Percentiles rank a stretch among this genome's conserved stretches.
Evolutionary conservation across 2,888 invertebrate genomes (phyloP).

Genomic region (Drosophila rellima): DNA sequence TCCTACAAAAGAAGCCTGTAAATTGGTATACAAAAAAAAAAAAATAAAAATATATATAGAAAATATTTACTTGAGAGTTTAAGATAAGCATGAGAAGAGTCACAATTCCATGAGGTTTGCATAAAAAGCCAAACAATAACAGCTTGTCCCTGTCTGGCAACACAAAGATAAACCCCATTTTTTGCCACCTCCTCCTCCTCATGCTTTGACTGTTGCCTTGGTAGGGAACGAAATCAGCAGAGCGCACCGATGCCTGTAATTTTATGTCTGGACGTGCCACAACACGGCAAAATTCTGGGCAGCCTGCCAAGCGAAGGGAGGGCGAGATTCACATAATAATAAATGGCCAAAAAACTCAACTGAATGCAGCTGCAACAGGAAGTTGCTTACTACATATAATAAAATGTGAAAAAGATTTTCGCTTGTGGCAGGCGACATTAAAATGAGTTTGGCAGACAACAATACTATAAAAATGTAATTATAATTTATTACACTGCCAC

Average conservation of each 20-base stretch:
- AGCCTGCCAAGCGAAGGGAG: constrained; percentile 16
- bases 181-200: not conserved
- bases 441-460: constrained; percentile 12
- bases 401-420: constrained; percentile 14
- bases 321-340: constrained; percentile 24
- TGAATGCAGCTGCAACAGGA: constrained; percentile 42
- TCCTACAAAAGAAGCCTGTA: constrained; percentile 11
- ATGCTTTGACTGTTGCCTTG: not conserved
- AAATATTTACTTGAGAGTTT: constrained; percentile 11
- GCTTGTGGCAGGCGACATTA: constrained; percentile 1
- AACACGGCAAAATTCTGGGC: constrained; percentile 31
- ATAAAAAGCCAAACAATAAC: constrained; percentile 29
- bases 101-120: constrained; percentile 11
- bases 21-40: constrained; percentile 14
- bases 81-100: constrained; percentile 12
- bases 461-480: constrained; percentile 14
- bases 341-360: constrained; percentile 38
- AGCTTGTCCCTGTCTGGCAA: constrained; percentile 27
- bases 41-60: constrained; percentile 12
- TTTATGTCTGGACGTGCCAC: constrained; percentile 45
- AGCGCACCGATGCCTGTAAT: constrained; percentile 48
- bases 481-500: constrained; percentile 14
- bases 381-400: constrained; percentile 20
- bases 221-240: constrained; percentile 28
- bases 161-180: constrained; percentile 13